phyloP scores from a whole-genome alignment of 1,140 invertebrate genomes.

The Eupeodes corollae region DNA sequence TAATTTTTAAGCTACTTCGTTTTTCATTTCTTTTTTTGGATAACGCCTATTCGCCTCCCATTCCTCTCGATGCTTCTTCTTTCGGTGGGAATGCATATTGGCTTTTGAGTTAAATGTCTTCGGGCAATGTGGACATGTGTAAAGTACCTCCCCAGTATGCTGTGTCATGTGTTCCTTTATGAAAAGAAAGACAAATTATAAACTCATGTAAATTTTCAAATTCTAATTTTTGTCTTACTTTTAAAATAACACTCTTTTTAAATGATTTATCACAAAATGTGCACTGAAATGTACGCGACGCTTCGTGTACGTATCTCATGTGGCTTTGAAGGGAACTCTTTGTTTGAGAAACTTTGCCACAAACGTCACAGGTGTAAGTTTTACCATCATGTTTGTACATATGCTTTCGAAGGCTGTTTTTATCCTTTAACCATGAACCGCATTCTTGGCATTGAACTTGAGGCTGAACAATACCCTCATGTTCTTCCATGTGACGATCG shows the following conservation, averaged over 20 bases:
- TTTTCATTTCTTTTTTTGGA: too few relatives aligned
- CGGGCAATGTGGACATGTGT: constrained; percentile 32
- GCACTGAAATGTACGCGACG: constrained; percentile 17
- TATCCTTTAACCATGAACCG: constrained; percentile 13
- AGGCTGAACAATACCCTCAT: constrained; percentile 15
- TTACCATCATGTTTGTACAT: constrained; percentile 16
- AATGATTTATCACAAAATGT: constrained; percentile 19
- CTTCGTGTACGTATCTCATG: constrained; percentile 14
- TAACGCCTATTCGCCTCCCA: constrained; percentile 13
- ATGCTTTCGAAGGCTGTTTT: constrained; percentile 17
- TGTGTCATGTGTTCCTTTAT: constrained; percentile 29
- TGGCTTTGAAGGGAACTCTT: constrained; percentile 13
- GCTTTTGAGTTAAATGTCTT: constrained; percentile 34
- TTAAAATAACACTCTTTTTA: constrained; percentile 7
- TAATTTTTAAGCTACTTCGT: too few relatives aligned
- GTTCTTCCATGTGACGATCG: constrained; percentile 14
- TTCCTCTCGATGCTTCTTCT: constrained; percentile 32
- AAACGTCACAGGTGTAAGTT: constrained; percentile 15
- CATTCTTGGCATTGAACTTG: constrained; percentile 15
- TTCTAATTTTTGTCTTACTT: background rate
- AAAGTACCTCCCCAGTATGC: constrained; percentile 31
- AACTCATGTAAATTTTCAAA: too few relatives aligned
- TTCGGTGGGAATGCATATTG: constrained; percentile 32
- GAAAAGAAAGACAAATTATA: background rate
- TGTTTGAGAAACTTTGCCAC: constrained; percentile 12